phyloP scores from a whole-genome alignment of 1,140 invertebrate species.

The Monomorium pharaonis region DNA sequence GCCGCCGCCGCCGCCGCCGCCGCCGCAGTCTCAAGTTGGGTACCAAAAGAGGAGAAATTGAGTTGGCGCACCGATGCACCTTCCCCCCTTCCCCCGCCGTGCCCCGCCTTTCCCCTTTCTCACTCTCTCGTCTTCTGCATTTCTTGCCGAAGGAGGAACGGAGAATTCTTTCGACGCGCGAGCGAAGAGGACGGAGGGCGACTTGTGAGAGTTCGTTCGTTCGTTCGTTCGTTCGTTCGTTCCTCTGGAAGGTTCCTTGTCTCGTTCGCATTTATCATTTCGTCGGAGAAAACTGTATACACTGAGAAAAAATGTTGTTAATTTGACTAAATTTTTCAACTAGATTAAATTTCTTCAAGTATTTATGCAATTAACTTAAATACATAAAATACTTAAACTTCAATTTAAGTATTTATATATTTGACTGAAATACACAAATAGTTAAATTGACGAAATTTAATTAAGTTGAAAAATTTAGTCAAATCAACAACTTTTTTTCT shows the following conservation, averaged over 20 bases:
- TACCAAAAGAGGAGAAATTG: constrained; percentile 86
- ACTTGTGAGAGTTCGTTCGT: constrained; percentile 58
- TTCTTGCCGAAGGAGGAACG: constrained; percentile 44
- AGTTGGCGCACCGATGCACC: constrained; percentile 81
- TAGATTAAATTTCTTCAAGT: too few species aligned
- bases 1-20: constrained; percentile 59
- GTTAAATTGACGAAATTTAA: too few species aligned
- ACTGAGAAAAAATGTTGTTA: too few species aligned
- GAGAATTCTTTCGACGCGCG: constrained; percentile 43
- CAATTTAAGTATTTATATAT: too few species aligned
- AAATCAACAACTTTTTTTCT: too few species aligned
- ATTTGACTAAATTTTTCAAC: too few species aligned
- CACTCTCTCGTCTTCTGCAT: constrained; percentile 23
- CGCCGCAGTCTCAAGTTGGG: constrained; percentile 80
- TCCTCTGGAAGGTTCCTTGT: constrained; percentile 60
- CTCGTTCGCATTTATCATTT: constrained; percentile 48
- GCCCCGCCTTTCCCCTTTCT: not conserved
- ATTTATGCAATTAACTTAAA: too few species aligned
- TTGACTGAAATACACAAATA: too few species aligned
- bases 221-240: constrained; percentile 60
- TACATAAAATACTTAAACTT: too few species aligned
- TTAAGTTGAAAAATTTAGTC: too few species aligned
- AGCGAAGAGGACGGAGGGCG: constrained; percentile 33
- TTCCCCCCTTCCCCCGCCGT: constrained; percentile 54
- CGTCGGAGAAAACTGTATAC: constrained; percentile 42